Evolutionary conservation across 2,113 vertebrate genomes (phyloP), one percentile per base, ranked within the genome.

Genomic region (Thunnus thynnus): DNA sequence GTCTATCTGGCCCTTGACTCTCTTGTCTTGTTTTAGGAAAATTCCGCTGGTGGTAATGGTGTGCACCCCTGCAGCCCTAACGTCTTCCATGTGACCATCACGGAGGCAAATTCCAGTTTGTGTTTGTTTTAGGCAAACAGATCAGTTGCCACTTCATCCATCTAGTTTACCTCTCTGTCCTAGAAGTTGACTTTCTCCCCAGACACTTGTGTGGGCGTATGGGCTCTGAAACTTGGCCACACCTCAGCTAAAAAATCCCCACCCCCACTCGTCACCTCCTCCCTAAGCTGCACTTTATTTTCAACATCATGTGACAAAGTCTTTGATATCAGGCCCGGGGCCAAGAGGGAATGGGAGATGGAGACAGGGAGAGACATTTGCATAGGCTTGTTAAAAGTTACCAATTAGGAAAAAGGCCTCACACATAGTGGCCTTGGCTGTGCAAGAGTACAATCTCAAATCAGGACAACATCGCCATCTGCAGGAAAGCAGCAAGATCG

Each of bases 21-120:
- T 90, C 84, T 85, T 90, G 87, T 92, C 90, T 93, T 91, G 90
- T 93, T 94, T 93, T 92, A 93, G 93, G 94, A 94, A 94, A 93
- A 91, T 93, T 94, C 90, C 63, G 61, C 89, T 78, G 81, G 86
- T 84, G 77, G 86, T 80, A 52, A 86, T 67, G 72, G 69, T 80
- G 73, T 65, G 77, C 56, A 76, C 88, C 88, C 88, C 89, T 80
- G 83, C 80, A 90, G 88, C 89, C 84, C 71, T 83, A 81, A 85
- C 74, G 87, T 88, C 91, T 89, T 89, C 89, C 79, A 88, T 85
- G 86, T 74, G 75, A 91, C 91, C 88, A 61, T 90, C 86, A 85
- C 48, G 22, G 89, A 93, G 89, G 85, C 91, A 79, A 72, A 71
- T 86, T 93, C 92, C 89, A 88, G 82, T 90, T 92, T 80, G 84